Evolutionary conservation across 1,140 invertebrate genomes (phyloP).

Genomic region (Orius laevigatus): DNA sequence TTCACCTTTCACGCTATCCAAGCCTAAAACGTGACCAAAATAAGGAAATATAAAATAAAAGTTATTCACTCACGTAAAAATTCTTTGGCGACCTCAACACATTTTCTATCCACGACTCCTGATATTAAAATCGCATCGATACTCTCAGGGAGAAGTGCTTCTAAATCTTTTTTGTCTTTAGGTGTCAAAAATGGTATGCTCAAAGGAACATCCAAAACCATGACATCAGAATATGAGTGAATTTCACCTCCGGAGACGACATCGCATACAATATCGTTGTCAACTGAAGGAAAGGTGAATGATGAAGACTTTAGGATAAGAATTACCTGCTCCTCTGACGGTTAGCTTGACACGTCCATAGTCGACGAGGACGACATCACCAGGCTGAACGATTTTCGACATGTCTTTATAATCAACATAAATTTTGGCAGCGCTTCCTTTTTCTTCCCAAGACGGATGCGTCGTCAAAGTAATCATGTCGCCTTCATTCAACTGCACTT

Average conservation of each 20-base stretch:
- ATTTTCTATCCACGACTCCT: conserved; percentile 2
- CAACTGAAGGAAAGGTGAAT: conserved; percentile 25
- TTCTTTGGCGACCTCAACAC: not conserved
- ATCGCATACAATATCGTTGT: conserved; percentile 33
- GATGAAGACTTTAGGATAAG: conserved; percentile 23
- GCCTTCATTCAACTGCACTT: conserved; percentile 45
- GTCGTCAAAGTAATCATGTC: conserved; percentile 52
- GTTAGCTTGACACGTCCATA: conserved; percentile 61
- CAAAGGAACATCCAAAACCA: conserved; percentile 56
- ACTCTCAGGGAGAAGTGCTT: conserved; percentile 53
- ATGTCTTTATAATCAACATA: conserved; percentile 72
- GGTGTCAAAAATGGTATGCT: conserved; percentile 66
- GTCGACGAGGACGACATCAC: conserved; percentile 53
- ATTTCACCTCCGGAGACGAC: conserved; percentile 32
- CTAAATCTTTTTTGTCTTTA: conserved; percentile 55
- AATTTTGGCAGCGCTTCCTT: conserved; percentile 46
- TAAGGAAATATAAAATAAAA: not conserved
- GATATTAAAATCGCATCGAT: conserved; percentile 31
- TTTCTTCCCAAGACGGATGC: conserved; percentile 49
- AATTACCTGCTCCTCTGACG: conserved; percentile 32
- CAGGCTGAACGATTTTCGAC: conserved; percentile 48
- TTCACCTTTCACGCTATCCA: not conserved
- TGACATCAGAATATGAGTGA: conserved; percentile 37
- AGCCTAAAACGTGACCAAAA: not conserved
- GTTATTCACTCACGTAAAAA: not conserved